Base-by-base conservation (phyloP, 2,113 vertebrate genomes). In the Chaenogobius annularis region DNA sequence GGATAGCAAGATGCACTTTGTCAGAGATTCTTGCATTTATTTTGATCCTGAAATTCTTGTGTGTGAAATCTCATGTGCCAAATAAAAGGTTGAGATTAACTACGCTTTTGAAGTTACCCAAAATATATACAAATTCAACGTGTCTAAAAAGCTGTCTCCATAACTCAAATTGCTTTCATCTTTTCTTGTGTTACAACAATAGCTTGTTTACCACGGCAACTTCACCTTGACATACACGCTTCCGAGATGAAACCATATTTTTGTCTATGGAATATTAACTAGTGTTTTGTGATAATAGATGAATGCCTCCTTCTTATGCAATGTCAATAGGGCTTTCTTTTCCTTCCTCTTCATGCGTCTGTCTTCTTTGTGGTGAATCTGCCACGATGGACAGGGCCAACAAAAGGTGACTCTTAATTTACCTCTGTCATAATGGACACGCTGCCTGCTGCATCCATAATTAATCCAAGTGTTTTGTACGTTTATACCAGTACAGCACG, bases 361-460 rank as follows among this genome's bases (percentile, higher is more conserved):
- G 65, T 73, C 68, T 31, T 77, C 66, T 67, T 35, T 1, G n/a
- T 68, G 73, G 72, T 1, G 55, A 14, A 58, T 58, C 55, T 58
- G 20, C 22, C 55, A 23, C 80, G 55, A 48, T 52, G 73, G 73
- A 77, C 5, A 26, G 46, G 80, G 83, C 75, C 56, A 77, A 73
- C 37, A 40, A 58, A 80, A 82, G 80, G 83, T 83, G 86, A 85
- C 75, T 78, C 84, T 81, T 85, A 82, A 83, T 89, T 88, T 87
- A 79, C 77, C 73, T 20, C 81, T 65, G 70, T 73, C 73, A 81
- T 81, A 83, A 86, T 84, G 79, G 75, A 64, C 71, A 75, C 62
- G 70, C 76, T 69, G 78, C 83, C 79, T 78, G 78, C 82, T 55
- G 87, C 85, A 90, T 90, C 66, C 85, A 91, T 91, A 90, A 91